Evolutionary conservation across 2,888 invertebrate genomes (phyloP), one percentile per base, ranked within the genome.

Genomic region (Leptogaster cylindrica): DNA sequence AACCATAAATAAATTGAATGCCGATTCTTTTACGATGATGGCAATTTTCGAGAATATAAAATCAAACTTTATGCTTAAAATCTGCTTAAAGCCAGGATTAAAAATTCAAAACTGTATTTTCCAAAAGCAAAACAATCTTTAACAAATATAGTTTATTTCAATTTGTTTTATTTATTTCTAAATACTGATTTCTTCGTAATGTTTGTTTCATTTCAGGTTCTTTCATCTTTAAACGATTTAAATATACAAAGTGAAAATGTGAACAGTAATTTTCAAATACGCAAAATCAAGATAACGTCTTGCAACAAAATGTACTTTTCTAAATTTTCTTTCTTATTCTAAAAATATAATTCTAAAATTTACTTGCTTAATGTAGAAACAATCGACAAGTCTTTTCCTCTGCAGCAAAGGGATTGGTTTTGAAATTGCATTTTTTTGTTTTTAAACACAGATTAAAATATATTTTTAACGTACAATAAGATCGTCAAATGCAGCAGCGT

Each of bases 171-270:
- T n/a, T n/a, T n/a, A n/a, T 65, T 51, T 65, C 39, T 39, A 65
- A 65, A 65, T 65, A 65, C 65, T 65, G 65, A 50, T 65, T 27
- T 50, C 51, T 51, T 65, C 51, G 51, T 51, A 65, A 65, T 51
- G 65, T 39, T 50, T 36, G 50, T 39, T 51, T 65, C 10, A 33
- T 23, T 33, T 39, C 50, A 46, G 16, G 44, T 46, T 31, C 12
- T 10, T 48, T 33, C 23, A 16, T 64, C 25, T 46, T 48, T 6
- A 36, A 48, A 23, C 14, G 33, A 48, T 48, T 36, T 31, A 58
- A 58, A 28, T 20, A 58, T 4, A 44, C 31, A 55, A 14, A 27
- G 16, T 12, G 31, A 31, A 36, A 36, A 55, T 23, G 36, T 55
- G 39, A 55, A 55, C 55, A 39, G 55, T 36, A 55, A 20, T 36